phyloP scores from a whole-genome alignment of 23 tunicate species.

The Diplosoma virens region DNA sequence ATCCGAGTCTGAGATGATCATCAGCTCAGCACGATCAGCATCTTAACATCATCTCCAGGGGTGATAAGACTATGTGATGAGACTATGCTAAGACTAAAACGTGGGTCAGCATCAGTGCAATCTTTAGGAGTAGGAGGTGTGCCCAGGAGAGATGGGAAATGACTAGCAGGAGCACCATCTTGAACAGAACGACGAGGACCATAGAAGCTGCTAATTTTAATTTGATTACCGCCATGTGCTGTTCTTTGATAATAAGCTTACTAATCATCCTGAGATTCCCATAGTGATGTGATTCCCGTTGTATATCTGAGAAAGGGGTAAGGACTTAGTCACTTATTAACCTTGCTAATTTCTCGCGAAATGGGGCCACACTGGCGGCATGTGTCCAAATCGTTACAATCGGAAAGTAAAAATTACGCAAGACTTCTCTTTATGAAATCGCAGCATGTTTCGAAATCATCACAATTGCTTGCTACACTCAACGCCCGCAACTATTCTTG shows the following conservation, averaged over 20 bases:
- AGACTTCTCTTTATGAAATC: too few species aligned
- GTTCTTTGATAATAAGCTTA: slow-evolving; percentile 25
- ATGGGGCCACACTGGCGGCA: slow-evolving; percentile 13
- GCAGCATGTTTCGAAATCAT: too few species aligned
- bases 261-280: slow-evolving; percentile 37
- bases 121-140: slow-evolving; percentile 18
- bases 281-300: slow-evolving; percentile 27
- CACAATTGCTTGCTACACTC: too few species aligned
- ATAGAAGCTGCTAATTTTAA: slow-evolving; percentile 20
- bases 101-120: background rate
- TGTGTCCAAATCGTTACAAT: slow-evolving; percentile 11
- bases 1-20: slow-evolving; percentile 10
- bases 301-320: too few species aligned
- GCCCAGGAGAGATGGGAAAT: slow-evolving; percentile 17
- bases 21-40: slow-evolving; percentile 11
- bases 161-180: slow-evolving; percentile 23
- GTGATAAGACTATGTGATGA: background rate
- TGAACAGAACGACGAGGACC: slow-evolving; percentile 26
- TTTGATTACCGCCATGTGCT: slow-evolving; percentile 28
- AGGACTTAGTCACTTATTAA: too few species aligned
- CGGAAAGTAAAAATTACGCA: too few species aligned
- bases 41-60: slow-evolving; percentile 11
- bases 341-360: background rate
- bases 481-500: too few species aligned
- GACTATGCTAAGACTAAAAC: too few species aligned